Base-by-base conservation (phyloP, 2,113 vertebrate species). In the Chaenocephalus aceratus region DNA sequence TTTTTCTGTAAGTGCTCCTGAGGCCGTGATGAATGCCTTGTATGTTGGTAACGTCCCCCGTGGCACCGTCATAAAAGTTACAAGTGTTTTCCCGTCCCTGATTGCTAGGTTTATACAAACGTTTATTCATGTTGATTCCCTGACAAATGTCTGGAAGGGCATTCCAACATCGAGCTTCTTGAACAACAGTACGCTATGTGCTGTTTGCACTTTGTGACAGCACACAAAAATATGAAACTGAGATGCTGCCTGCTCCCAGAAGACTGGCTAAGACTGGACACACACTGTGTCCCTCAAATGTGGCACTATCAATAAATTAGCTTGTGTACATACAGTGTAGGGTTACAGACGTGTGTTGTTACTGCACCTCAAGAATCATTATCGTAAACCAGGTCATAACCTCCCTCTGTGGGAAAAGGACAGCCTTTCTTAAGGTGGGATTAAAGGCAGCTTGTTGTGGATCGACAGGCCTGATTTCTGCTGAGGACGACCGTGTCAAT, bases 71-170 rank as follows among this genome's bases (percentile, higher is more conserved):
- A 64, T 93, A 88, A 92, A 92, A 79, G 76, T 91, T 88, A 88
- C 84, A 90, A 84, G 83, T 79, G 78, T 89, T 92, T 88, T 82
- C 63, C 77, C 41, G 56, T 83, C 61, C 45, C 44, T 59, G 57
- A 80, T 82, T 85, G 63, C 36, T 77, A 1, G 0, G 56, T 78
- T 82, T 75, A 87, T 75, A 90, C 83, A 88, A 83, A 21, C 65
- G 7, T 86, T 81, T 69, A 93, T 91, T 92, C 86, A 91, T 80
- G 77, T 81, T 84, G 51, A 87, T 87, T 85, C 86, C 49, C 62
- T 71, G 75, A 82, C 79, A 83, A 73, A 82, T 21, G 64, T 78
- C 73, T 77, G 73, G 84, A 53, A 75, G 51, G 66, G 10, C n/a
- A 26, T 67, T 77, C 51, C 10, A 16, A 11, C 76, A 56, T 56